A percentile compares a stretch with the other conserved stretches of the same genome.
Conservation (phyloP, 2,113 vertebrate species). For the Tragelaphus scriptus region DNA sequence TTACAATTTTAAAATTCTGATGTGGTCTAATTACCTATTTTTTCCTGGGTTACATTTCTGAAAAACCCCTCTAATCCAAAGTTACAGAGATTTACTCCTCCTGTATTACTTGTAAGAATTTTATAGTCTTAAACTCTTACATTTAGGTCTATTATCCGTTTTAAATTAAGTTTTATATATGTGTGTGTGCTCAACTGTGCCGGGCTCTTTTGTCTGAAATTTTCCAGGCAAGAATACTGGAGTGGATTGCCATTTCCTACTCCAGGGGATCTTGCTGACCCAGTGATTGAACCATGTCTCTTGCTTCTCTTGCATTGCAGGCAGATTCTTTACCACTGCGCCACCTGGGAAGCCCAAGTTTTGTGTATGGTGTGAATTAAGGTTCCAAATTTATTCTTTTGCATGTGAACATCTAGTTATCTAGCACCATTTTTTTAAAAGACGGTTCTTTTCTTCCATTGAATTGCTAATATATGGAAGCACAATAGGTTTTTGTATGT, state of each 20-base stretch:
- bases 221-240: background rate
- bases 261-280: background rate
- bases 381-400: background rate
- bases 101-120: background rate
- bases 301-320: background rate
- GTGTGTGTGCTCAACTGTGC: background rate
- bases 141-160: background rate
- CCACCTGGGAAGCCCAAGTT: background rate
- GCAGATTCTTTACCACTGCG: background rate
- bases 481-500: background rate
- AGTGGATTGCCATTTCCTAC: background rate
- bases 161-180: background rate
- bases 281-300: background rate
- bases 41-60: background rate
- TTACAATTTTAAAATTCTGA: background rate
- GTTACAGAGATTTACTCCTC: background rate
- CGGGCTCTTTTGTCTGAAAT: background rate
- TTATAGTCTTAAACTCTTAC: background rate
- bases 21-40: background rate
- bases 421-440: background rate
- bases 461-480: background rate
- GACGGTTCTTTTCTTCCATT: background rate
- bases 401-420: background rate
- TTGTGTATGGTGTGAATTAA: background rate
- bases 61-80: background rate